phyloP scores from a whole-genome alignment of 53 echinoderm and acorn worm genomes.

The Patiria pectinifera region DNA sequence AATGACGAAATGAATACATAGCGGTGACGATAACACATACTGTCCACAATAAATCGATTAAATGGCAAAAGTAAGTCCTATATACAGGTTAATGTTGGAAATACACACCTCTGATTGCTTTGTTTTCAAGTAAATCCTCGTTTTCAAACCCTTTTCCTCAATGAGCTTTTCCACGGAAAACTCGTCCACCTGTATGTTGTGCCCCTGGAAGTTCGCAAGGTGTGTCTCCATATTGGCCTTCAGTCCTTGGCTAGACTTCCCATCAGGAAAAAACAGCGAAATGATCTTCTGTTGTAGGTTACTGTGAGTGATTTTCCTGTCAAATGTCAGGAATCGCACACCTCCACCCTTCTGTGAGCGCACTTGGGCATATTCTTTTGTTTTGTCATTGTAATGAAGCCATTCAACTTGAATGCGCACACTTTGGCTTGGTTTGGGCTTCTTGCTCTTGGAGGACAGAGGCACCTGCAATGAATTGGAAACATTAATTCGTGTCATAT shows the following conservation, averaged over 20 bases:
- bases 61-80: too few species aligned
- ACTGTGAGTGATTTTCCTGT: background rate
- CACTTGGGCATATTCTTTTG: background rate
- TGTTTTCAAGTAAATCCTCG: background rate
- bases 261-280: background rate
- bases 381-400: background rate
- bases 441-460: too few species aligned
- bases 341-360: background rate
- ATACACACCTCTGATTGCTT: too few species aligned
- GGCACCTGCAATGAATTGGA: too few species aligned
- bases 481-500: too few species aligned
- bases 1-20: too few species aligned
- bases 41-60: too few species aligned
- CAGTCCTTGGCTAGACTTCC: background rate
- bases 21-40: too few species aligned
- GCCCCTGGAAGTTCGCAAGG: background rate
- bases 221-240: background rate
- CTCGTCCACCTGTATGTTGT: background rate
- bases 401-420: slow-evolving; percentile 9
- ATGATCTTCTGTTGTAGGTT: background rate
- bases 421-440: too few species aligned
- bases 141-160: background rate
- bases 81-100: too few species aligned
- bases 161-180: background rate
- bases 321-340: background rate